phyloP scores from a whole-genome alignment of 2,113 vertebrate genomes.

The Pteronura brasiliensis region DNA sequence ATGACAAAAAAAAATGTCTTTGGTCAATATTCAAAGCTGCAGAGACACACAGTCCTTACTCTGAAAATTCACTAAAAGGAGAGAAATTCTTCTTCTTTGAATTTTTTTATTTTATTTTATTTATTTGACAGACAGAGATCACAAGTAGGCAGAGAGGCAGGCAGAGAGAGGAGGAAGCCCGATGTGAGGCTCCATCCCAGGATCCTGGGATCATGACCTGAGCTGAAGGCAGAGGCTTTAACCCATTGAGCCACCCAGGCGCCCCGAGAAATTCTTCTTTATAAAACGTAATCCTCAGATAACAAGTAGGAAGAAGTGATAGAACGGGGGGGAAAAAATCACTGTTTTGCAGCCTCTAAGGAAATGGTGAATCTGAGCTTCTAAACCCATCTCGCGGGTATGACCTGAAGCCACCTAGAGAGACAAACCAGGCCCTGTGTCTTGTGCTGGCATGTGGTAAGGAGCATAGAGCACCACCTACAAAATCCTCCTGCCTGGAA shows the following conservation, averaged over 20 bases:
- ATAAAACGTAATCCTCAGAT: not conserved
- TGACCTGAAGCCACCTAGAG: not conserved
- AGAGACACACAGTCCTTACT: not conserved
- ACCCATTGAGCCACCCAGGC: too few relatives aligned
- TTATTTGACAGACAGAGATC: too few relatives aligned
- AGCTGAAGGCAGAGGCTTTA: too few relatives aligned
- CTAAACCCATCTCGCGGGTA: not conserved
- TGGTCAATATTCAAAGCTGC: not conserved
- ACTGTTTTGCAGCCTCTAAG: not conserved
- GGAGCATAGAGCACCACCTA: accelerated
- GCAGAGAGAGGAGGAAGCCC: too few relatives aligned
- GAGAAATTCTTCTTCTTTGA: not conserved
- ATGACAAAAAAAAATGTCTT: not conserved
- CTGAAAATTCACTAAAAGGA: not conserved
- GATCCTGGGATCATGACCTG: too few relatives aligned
- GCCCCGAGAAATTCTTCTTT: not conserved
- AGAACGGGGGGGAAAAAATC: not conserved
- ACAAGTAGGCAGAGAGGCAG: too few relatives aligned
- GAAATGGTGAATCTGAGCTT: not conserved
- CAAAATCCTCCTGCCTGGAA: not conserved
- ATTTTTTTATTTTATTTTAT: too few relatives aligned
- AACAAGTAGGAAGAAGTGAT: not conserved
- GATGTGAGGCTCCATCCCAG: too few relatives aligned
- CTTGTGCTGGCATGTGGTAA: accelerated
- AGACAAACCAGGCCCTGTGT: not conserved